These are phyloP conservation scores for Parochlus steinenii DNA, from an alignment of 2,888 invertebrate genomes.

Conservation along the genomic window DNA sequence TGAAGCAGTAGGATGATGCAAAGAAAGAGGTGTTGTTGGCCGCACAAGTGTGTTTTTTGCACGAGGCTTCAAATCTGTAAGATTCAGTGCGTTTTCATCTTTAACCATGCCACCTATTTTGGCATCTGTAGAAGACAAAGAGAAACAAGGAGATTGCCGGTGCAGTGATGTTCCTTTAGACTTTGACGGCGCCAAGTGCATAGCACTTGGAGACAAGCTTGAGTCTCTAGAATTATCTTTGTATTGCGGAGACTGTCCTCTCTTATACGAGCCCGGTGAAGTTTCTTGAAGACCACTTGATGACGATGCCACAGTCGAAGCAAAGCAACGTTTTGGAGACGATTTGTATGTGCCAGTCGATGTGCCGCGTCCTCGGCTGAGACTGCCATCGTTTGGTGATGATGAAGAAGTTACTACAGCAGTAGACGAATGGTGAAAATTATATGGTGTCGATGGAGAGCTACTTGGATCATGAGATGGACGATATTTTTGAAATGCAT, in stretches of 20 bases:
- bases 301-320: not conserved
- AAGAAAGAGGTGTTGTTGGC: no score
- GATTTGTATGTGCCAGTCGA: slow-evolving; percentile 9
- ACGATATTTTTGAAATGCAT: slow-evolving; percentile 13
- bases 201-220: slow-evolving; percentile 21
- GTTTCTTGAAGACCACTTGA: no score
- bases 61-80: no score
- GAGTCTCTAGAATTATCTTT: slow-evolving; percentile 18
- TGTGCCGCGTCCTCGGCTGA: slow-evolving; percentile 11
- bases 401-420: slow-evolving; percentile 17
- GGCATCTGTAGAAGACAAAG: slow-evolving; percentile 10
- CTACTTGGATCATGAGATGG: slow-evolving; percentile 13
- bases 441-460: slow-evolving; percentile 13
- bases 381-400: slow-evolving; percentile 1
- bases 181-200: no score
- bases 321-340: slow-evolving; percentile 7
- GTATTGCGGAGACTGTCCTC: no score
- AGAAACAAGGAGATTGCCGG: slow-evolving; percentile 20
- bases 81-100: no score
- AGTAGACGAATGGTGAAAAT: slow-evolving; percentile 13
- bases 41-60: no score
- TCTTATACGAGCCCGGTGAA: no score
- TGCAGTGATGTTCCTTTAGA: no score
- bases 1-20: not conserved
- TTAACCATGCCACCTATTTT: no score